phyloP scores from a whole-genome alignment of 2,888 invertebrate species.

The Chrysomela aeneicollis region DNA sequence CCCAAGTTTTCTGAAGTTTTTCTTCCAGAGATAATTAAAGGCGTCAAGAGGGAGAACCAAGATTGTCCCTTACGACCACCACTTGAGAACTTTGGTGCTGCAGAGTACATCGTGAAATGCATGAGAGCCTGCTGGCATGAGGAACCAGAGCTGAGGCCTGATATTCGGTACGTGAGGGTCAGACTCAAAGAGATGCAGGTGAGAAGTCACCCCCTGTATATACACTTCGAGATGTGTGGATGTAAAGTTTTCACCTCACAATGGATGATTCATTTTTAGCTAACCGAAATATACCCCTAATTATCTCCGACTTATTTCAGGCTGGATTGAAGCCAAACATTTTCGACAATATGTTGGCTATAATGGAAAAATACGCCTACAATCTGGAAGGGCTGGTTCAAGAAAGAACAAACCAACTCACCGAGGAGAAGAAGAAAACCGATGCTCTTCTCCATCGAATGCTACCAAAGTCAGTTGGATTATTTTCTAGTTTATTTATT shows the following conservation, averaged over 20 bases:
- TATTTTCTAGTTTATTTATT: not conserved
- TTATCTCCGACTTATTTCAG: no score
- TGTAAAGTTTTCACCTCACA: no score
- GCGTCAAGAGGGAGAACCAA: conserved; percentile 54
- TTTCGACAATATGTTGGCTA: conserved; percentile 88
- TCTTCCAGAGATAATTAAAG: conserved; percentile 61
- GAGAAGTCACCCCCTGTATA: not conserved
- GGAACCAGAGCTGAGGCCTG: conserved; percentile 79
- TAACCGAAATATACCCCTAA: no score
- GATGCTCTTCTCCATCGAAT: conserved; percentile 84
- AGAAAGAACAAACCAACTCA: conserved; percentile 80
- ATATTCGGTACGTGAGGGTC: conserved; percentile 77
- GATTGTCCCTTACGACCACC: conserved; percentile 71
- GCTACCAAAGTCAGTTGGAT: conserved; percentile 74
- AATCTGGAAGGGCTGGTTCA: conserved; percentile 85
- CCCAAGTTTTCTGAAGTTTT: no score
- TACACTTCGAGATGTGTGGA: no score
- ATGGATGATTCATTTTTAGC: no score
- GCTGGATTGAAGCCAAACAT: conserved; percentile 82
- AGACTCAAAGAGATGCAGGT: conserved; percentile 82
- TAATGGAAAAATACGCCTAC: conserved; percentile 91
- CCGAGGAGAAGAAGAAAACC: conserved; percentile 85
- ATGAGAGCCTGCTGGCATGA: conserved; percentile 85
- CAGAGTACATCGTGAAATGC: conserved; percentile 78
- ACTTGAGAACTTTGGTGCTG: conserved; percentile 70